Evolutionary conservation across 2,113 vertebrate genomes (phyloP), one percentile per base, ranked within the genome.

Genomic region (Anser cygnoides): DNA sequence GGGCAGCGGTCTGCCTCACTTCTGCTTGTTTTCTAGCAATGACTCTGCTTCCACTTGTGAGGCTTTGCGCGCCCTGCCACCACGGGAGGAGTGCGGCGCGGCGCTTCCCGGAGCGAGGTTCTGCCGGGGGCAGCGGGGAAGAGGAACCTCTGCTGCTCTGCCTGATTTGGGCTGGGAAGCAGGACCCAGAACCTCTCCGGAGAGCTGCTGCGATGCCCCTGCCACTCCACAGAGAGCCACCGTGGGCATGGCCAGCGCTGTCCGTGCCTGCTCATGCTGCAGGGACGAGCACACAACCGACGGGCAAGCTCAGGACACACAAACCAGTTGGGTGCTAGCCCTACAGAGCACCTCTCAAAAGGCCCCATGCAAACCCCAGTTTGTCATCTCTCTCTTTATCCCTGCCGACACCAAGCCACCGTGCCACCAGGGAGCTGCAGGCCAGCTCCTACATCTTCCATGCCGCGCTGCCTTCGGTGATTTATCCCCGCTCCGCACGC

Each of bases 231-330:
- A 20, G 66, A 49, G 25, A 22, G 84, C 70, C 52, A 58, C 35
- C 1, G 0, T 9, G 67, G 54, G 57, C 57, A 11, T 12, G 57
- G n/a, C 49, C 89, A 88, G 80, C 67, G 68, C 33, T 0, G 2
- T 12, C 72, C 65, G 73, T 22, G 33, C 35, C 20, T 6, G 16
- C 22, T 31, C 1, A 1, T 0, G 1, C 58, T 72, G 43, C 0
- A 2, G 66, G 57, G 46, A 44, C 0, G 0, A 50, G 10, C 0
- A 6, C 6, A 6, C 2, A 3, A 21, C 15, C 0, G 0, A 59
- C 29, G 25, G 25, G 35, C 62, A 81, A 77, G n/a, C 76, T 70
- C 55, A 71, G 23, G 33, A 61, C 58, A 31, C 0, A 1, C 23
- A 41, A 52, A 3, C 17, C 65, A 26, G 28, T 0, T n/a, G 57